These are phyloP conservation scores for Macrocentrus cingulum DNA, from an alignment of 1,140 invertebrate species.

Conservation along the genomic window DNA sequence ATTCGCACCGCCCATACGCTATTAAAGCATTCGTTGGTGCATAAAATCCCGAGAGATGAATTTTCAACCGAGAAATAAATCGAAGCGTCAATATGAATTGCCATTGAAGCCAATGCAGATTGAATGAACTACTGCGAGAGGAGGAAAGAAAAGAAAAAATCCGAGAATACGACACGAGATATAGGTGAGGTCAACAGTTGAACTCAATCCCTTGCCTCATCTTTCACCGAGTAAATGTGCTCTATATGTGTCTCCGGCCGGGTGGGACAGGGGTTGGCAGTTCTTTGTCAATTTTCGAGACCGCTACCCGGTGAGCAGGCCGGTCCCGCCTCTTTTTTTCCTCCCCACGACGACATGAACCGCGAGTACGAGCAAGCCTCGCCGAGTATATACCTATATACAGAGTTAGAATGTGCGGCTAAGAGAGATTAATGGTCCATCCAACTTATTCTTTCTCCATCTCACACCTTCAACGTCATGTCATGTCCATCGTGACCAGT, in stretches of 20 bases:
- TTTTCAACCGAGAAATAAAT: no score
- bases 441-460: conserved; percentile 16
- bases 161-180: not conserved
- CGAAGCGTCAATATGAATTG: not conserved
- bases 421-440: conserved; percentile 31
- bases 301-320: not conserved
- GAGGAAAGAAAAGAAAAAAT: not conserved
- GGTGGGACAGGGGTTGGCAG: conserved; percentile 16
- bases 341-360: not conserved
- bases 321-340: not conserved
- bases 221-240: conserved; percentile 35
- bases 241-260: conserved; percentile 18
- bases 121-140: not conserved
- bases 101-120: not conserved
- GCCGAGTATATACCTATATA: no score
- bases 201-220: conserved; percentile 43
- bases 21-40: no score
- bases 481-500: conserved; percentile 4
- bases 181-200: conserved; percentile 30
- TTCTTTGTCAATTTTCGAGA: conserved; percentile 34
- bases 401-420: conserved; percentile 13
- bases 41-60: no score
- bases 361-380: conserved; percentile 5
- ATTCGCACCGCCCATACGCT: no score
- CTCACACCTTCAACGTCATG: conserved; percentile 1